Base-by-base conservation (phyloP, 2,113 vertebrate species). In the Xiphias gladius region DNA sequence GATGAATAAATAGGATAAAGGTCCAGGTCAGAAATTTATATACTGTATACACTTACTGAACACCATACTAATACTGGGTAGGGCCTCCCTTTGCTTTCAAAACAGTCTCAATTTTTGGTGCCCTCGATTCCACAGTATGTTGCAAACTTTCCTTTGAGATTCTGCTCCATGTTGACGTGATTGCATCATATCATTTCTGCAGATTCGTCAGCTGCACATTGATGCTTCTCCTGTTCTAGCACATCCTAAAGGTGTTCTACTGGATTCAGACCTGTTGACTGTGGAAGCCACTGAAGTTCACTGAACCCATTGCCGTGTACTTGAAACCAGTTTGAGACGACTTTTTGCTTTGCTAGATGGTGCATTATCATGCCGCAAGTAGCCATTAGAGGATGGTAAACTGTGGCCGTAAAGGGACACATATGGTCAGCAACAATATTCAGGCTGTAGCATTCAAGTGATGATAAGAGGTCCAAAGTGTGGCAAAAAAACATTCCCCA, bases 1-100 rank as follows among this genome's bases (percentile, higher is more conserved):
- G 62, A 83, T 35, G 61, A 84, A 73, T 73, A 55, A 66, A 12
- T 64, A 41, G 79, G 66, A 80, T 67, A 80, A 77, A 37, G 46
- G 30, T 58, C 28, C 52, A 19, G 48, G 68, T 73, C 37, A 80
- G 48, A 78, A 77, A 62, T 63, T 32, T 37, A 28, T 72, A 32
- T n/a, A 22, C 9, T 19, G 17, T 64, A 8, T 12, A 32, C 2
- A 52, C 28, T 32, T 28, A 32, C 19, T 1, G 5, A 32, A 16
- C 41, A 4, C 8, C 30, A 11, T 43, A 43, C 46, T 7, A 66
- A 6, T 12, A 62, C 20, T n/a, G 3, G 7, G 48, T 50, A 50
- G 7, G 2, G 11, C 20, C 30, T 24, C 5, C 1, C 17, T 24
- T 24, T 63, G 32, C 32, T 41, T 11, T 63, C 20, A 64, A 39